Evolutionary conservation across 2,888 invertebrate genomes (phyloP).

Genomic region (Epinotia bilunana): DNA sequence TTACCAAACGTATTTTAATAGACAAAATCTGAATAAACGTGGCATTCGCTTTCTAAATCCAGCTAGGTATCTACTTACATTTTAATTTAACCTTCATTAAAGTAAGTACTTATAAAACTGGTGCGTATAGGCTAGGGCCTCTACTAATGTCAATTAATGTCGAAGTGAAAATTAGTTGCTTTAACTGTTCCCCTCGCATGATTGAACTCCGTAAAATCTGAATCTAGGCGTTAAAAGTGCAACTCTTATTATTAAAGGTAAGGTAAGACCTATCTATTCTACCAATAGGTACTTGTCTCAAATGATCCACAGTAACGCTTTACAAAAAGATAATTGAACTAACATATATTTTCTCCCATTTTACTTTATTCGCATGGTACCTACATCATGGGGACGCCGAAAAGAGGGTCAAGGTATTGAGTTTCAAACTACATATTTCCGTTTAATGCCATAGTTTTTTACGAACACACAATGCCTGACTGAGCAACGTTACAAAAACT

Average conservation of each 20-base stretch:
- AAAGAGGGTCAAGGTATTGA: slow-evolving; percentile 36
- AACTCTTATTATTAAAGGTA: no score
- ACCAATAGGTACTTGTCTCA: no score
- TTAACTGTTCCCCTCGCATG: not conserved
- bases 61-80: no score
- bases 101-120: no score
- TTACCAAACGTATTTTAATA: not conserved
- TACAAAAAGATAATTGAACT: no score
- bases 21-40: not conserved
- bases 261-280: no score
- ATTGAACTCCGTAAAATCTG: no score
- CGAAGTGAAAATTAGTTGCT: not conserved
- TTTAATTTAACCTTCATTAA: no score
- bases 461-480: slow-evolving; percentile 8
- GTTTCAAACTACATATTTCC: slow-evolving; percentile 35
- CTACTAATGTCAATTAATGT: not conserved
- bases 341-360: not conserved
- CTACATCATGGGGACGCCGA: not conserved
- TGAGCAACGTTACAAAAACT: slow-evolving; percentile 14
- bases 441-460: slow-evolving; percentile 24
- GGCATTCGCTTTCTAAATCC: not conserved
- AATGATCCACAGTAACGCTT: no score
- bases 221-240: no score
- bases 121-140: no score
- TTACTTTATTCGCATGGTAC: slow-evolving; percentile 4